Evolutionary conservation across 2,113 vertebrate species (phyloP).

Genomic region (Piprites chloris): DNA sequence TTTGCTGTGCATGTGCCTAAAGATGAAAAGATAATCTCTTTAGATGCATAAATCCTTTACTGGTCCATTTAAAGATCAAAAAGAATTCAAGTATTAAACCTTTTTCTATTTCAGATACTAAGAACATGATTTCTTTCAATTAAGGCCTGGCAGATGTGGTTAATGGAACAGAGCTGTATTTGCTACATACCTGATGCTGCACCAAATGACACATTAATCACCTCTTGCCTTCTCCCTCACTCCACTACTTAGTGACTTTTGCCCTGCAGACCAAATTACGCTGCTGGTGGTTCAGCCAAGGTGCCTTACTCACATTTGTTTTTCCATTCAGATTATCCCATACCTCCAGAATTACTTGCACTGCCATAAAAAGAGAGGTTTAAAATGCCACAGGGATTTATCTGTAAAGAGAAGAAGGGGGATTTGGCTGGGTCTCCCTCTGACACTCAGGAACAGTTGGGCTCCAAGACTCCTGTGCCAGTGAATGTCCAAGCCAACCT

Average conservation of each 20-base stretch:
- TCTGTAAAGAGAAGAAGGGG: background rate
- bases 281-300: background rate
- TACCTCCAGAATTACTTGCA: background rate
- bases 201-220: constrained; percentile 8
- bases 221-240: background rate
- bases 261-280: background rate
- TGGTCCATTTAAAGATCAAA: constrained; percentile 41
- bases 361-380: background rate
- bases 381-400: background rate
- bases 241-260: background rate
- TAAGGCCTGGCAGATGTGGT: constrained; percentile 17
- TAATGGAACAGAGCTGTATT: constrained; percentile 7
- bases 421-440: background rate
- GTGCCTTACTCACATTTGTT: background rate
- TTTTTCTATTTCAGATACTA: constrained; percentile 4
- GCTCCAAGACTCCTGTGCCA: background rate
- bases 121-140: constrained; percentile 37
- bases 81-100: constrained; percentile 45
- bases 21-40: constrained; percentile 47
- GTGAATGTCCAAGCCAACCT: background rate
- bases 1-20: background rate
- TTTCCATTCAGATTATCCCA: background rate
- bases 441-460: background rate
- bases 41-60: constrained; percentile 32
- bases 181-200: constrained; percentile 7